These are phyloP conservation scores for Galbula dea DNA, from an alignment of 2,113 vertebrate genomes.

Conservation along the genomic window DNA sequence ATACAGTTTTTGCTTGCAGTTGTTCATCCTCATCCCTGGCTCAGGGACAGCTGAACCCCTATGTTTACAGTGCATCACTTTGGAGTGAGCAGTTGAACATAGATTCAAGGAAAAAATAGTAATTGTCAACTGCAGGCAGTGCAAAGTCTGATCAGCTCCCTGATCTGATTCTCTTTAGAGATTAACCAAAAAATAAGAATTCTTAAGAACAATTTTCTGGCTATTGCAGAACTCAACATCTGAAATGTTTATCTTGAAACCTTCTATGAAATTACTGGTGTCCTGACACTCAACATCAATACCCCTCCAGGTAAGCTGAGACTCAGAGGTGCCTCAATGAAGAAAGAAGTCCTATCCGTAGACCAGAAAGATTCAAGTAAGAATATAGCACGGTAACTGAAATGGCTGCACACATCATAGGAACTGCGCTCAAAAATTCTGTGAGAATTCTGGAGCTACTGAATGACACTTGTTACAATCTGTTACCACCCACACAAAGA, in stretches of 20 bases:
- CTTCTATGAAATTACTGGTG: neutral
- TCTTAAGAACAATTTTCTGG: neutral
- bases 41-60: neutral
- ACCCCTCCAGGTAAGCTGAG: neutral
- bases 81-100: neutral
- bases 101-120: neutral
- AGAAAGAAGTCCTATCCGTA: neutral
- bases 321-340: neutral
- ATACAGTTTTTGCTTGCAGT: neutral
- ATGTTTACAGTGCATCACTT: neutral
- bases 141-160: neutral
- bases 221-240: neutral
- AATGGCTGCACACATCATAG: neutral
- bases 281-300: neutral
- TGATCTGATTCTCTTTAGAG: neutral
- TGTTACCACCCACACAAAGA: neutral
- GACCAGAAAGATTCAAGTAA: neutral
- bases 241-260: neutral
- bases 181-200: neutral
- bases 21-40: neutral
- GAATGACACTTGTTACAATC: neutral
- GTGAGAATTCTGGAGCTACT: neutral
- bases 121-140: neutral
- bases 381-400: neutral
- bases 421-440: neutral